Percentiles rank a stretch among this genome's conserved stretches.
These are phyloP conservation scores for Zaprionus davidi DNA, from an alignment of 1,140 invertebrate species.

Conservation along the genomic window DNA sequence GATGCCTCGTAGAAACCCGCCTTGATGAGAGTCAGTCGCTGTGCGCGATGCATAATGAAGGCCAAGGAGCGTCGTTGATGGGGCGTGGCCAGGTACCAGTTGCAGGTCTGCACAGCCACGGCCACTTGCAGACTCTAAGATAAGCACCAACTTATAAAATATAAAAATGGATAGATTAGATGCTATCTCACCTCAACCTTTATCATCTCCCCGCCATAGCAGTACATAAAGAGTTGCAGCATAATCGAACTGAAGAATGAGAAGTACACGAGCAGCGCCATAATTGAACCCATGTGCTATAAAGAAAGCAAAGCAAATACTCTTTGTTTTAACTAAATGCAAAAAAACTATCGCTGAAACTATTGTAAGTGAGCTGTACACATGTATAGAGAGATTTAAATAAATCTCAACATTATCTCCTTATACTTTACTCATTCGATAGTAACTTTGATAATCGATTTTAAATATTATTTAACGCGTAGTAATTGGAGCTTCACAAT, in stretches of 20 bases:
- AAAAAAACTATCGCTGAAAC: not conserved
- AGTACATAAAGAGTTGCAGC: slow-evolving; percentile 77
- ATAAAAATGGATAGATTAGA: not conserved
- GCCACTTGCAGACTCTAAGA: slow-evolving; percentile 66
- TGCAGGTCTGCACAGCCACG: slow-evolving; percentile 59
- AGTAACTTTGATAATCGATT: not conserved
- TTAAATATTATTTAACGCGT: not conserved
- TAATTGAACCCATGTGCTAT: slow-evolving; percentile 65
- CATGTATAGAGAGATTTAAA: not conserved
- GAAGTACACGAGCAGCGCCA: slow-evolving; percentile 62
- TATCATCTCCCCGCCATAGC: slow-evolving; percentile 77
- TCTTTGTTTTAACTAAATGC: not conserved
- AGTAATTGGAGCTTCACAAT: not conserved
- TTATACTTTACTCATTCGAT: too few species aligned
- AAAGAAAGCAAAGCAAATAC: not conserved
- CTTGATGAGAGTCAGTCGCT: slow-evolving; percentile 65
- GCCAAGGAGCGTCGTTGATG: slow-evolving; percentile 52
- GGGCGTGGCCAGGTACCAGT: slow-evolving; percentile 65
- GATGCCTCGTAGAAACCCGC: slow-evolving; percentile 81
- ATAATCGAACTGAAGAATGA: slow-evolving; percentile 73
- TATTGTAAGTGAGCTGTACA: too few species aligned
- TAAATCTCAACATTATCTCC: not conserved
- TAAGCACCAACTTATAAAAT: not conserved
- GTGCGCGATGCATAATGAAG: slow-evolving; percentile 69
- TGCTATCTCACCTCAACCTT: slow-evolving; percentile 64